Base-by-base conservation (phyloP, 2,888 invertebrate genomes). In the Oligia strigilis region DNA sequence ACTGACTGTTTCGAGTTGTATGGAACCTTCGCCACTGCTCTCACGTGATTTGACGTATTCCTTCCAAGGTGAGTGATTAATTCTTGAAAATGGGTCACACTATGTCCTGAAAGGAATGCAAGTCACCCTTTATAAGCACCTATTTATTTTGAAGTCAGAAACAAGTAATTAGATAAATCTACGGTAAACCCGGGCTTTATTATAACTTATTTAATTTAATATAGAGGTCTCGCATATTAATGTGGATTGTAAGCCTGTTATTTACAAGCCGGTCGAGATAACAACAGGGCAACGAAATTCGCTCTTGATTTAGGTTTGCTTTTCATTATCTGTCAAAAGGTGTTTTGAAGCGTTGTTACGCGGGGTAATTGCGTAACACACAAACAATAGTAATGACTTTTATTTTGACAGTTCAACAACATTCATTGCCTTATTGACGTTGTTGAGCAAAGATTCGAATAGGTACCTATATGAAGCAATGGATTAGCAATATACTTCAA, bases 201-300 rank as follows among this genome's bases (percentile, higher is more conserved):
- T 72, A 84, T 72, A 73, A 73, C 69, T 70, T 84, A 72, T 64
- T 84, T 75, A 70, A 87, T 82, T 74, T 79, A 79, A 79, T 78
- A 76, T 69, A 66, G 43, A n/a, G 70, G 43, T 76, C 52, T 73
- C 62, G 82, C 46, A 72, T 86, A 85, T 77, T 86, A 79, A 86
- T 82, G 82, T 55, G 43, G 40, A 43, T 19, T 64, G 11, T 75
- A 77, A 78, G 65, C 65, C 76, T 72, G 81, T 76, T 84, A 83
- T 83, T 73, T 80, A 84, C 36, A 78, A 81, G 55, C 55, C 40
- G 29, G 75, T 66, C 36, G 55, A 78, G 58, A 77, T 78, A 71
- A 69, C n/a, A 60, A 81, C 58, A 73, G 52, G 49, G 64, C 17
- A 60, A 52, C 52, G 60, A 36, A 58, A 73, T 69, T 70, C 6